Evolutionary conservation across 2,797 vertebrate species (phyloP).

Genomic region (Melanotaenia boesemani): DNA sequence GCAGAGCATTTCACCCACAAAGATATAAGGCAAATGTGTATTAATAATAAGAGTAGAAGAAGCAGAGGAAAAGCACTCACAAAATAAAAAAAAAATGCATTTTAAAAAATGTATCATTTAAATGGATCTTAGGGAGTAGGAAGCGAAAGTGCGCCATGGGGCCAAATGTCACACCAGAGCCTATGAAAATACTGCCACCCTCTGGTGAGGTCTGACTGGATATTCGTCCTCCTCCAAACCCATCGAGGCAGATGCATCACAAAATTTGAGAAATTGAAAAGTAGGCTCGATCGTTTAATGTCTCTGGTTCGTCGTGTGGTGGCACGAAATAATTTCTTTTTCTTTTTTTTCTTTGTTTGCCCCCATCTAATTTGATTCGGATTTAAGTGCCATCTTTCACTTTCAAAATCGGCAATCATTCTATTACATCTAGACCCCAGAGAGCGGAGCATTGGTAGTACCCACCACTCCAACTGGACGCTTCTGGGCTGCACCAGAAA

Average conservation of each 20-base stretch:
- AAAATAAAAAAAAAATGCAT: not conserved
- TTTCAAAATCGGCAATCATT: conserved; percentile 45
- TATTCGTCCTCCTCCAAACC: not conserved
- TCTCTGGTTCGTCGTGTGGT: conserved; percentile 24
- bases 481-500: conserved; percentile 64
- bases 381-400: conserved; percentile 33
- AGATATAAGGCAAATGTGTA: not conserved
- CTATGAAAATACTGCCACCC: conserved; percentile 67
- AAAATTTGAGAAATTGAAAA: not conserved
- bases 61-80: not conserved
- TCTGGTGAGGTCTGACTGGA: conserved; percentile 48
- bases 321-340: conserved; percentile 26
- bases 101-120: too few species aligned
- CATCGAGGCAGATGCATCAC: not conserved
- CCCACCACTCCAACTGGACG: conserved; percentile 54
- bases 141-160: conserved; percentile 38
- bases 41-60: not conserved
- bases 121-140: not conserved
- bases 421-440: conserved; percentile 50
- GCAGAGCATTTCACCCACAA: not conserved
- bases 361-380: not conserved
- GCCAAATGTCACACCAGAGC: conserved; percentile 45
- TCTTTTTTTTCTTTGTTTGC: too few species aligned
- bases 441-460: conserved; percentile 45
- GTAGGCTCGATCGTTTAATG: not conserved